Evolutionary conservation across 2,113 vertebrate species (phyloP), one percentile per base, ranked within the genome.

Genomic region (Cnemophilus loriae): DNA sequence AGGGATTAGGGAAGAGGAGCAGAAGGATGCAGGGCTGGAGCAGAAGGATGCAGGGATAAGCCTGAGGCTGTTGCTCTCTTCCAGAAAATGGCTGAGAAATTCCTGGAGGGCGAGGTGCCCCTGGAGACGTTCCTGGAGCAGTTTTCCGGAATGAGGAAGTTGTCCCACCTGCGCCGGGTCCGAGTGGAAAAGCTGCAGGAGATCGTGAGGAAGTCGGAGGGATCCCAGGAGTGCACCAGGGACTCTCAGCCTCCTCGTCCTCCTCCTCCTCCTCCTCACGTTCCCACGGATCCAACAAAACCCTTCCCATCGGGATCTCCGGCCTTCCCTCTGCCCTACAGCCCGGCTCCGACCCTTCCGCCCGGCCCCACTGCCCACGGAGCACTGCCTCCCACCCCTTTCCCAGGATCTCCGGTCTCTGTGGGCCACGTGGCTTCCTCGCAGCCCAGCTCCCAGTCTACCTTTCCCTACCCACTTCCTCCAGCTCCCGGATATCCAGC

Each of bases 171-270:
- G 84, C 98, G 99, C 78, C 98, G 99, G 4, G 99, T 99, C 7
- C 97, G 98, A 5, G 98, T 98, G 9, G 99, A 99, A 76, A 99
- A 99, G 92, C 98, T 99, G n/a, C 99, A 99, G 95, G 99, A 99
- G 33, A 89, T 98, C 12, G 76, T 99, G 79, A 94, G 94, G 97
- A 97, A 80, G 69, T 89, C 69, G 1, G 90, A 79, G 24, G 73
- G 50, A 3, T 33, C 89, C 13, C 95, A 35, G 74, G 97, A 97
- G 18, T 79, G 4, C 11, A 8, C 13, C 64, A 63, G 37, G 64
- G 73, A 84, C 42, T 57, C 80, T 28, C 56, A 70, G 64, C 55
- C 39, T 37, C 68, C 57, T 41, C 60, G 3, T n/a, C 56, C 13
- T 68, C 70, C 13, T 41, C 68, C 59, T 57, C 46, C 65, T 39